Percentiles rank a stretch among this genome's conserved stretches.
Conservation (phyloP, 2,888 invertebrate genomes). For the Tridacna gigas region DNA sequence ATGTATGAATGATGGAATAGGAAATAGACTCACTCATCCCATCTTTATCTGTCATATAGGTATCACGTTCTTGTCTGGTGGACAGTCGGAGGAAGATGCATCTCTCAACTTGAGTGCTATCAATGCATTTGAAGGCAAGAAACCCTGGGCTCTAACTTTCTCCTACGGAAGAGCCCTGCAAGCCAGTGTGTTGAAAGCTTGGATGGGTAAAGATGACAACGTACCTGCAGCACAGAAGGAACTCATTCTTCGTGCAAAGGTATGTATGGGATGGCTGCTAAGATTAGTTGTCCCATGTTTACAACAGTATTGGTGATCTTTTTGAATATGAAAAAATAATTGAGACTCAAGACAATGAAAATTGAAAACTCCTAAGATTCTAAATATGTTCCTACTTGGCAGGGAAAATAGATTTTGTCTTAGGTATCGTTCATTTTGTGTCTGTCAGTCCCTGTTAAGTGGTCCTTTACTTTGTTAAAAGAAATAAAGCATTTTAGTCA, state of each 20-base stretch:
- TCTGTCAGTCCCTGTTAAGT: too few relatives aligned
- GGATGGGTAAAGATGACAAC: slow-evolving; percentile 97
- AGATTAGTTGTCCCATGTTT: too few relatives aligned
- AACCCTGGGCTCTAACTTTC: slow-evolving; percentile 99
- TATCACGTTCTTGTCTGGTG: slow-evolving; percentile 98
- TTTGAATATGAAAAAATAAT: too few relatives aligned
- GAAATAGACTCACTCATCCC: background rate
- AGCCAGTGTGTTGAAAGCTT: slow-evolving; percentile 97
- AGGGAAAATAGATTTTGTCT: too few relatives aligned
- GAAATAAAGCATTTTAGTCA: too few relatives aligned
- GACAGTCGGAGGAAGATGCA: slow-evolving; percentile 99
- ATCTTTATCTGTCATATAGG: slow-evolving; percentile 87
- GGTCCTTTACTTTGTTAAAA: too few relatives aligned
- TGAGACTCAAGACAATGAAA: too few relatives aligned
- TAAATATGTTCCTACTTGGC: too few relatives aligned
- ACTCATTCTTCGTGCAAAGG: slow-evolving; percentile 96
- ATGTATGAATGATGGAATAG: too few relatives aligned
- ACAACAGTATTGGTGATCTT: too few relatives aligned
- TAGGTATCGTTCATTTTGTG: too few relatives aligned
- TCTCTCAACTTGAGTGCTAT: slow-evolving; percentile 98
- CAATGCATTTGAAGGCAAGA: slow-evolving; percentile 92
- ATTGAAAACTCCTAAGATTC: too few relatives aligned
- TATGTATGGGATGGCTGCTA: slow-evolving; percentile 84
- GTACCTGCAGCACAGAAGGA: slow-evolving; percentile 93
- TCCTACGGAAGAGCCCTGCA: slow-evolving; percentile 98